Percentiles rank a stretch among this genome's conserved stretches.
These are phyloP conservation scores for Passer montanus DNA, from an alignment of 2,113 vertebrate genomes.

Conservation along the genomic window DNA sequence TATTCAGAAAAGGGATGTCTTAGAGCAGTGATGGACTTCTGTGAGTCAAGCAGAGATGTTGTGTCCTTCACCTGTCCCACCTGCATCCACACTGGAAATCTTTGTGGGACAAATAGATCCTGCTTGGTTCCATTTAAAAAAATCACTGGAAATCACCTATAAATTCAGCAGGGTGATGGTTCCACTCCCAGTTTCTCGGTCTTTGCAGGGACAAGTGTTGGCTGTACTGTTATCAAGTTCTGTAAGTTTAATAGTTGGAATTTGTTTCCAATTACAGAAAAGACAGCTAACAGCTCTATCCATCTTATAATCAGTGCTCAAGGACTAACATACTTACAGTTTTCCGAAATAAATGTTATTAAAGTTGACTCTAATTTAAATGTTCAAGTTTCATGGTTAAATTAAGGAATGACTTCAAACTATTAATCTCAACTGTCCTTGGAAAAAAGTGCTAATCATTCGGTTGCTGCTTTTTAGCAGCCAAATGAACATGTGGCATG, in stretches of 20 bases:
- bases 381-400: conserved; percentile 31
- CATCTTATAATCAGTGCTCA: neutral
- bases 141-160: neutral
- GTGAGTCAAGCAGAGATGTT: neutral
- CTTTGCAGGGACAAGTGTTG: neutral
- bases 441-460: conserved; percentile 33
- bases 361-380: neutral
- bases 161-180: neutral
- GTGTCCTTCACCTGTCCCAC: neutral
- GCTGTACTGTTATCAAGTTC: neutral
- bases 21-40: neutral
- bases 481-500: conserved; percentile 11
- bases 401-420: conserved; percentile 48
- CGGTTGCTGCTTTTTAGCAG: conserved; percentile 56
- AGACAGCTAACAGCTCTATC: neutral
- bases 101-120: neutral
- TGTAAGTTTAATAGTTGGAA: neutral
- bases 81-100: fast-evolving
- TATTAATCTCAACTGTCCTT: conserved; percentile 58
- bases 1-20: neutral
- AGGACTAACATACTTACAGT: neutral
- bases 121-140: neutral
- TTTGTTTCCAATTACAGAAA: neutral
- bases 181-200: neutral
- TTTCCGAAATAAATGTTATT: conserved; percentile 39